Percentiles rank a stretch among this genome's conserved stretches.
Conservation (phyloP, 2,888 invertebrate species). For the Ischnura elegans region DNA sequence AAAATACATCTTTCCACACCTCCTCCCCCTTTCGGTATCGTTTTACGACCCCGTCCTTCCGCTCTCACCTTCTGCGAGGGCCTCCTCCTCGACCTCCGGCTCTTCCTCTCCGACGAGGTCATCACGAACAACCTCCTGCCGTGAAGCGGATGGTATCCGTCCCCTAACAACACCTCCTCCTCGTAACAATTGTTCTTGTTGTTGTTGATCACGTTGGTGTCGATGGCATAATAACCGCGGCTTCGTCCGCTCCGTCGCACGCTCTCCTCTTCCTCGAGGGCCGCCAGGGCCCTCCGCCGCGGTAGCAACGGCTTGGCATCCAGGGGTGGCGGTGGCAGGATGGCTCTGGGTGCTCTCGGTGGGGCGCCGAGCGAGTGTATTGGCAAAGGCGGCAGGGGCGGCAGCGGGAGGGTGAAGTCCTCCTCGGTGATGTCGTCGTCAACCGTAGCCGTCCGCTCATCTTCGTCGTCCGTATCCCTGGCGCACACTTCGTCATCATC, state of each 20-base stretch:
- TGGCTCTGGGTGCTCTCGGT: slow-evolving; percentile 1
- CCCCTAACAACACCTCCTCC: slow-evolving; percentile 56
- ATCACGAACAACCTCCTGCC: slow-evolving; percentile 50
- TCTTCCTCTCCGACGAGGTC: slow-evolving; percentile 59
- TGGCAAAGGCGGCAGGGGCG: slow-evolving; percentile 42
- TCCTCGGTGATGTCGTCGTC: slow-evolving; percentile 45
- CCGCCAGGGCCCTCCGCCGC: slow-evolving; percentile 51
- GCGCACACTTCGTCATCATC: slow-evolving; percentile 54
- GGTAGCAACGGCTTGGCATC: slow-evolving; percentile 56
- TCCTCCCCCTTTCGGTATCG: not conserved
- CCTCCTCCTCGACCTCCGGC: slow-evolving; percentile 60
- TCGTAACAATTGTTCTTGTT: slow-evolving; percentile 60
- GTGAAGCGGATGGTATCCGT: slow-evolving; percentile 55
- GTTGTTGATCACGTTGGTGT: slow-evolving; percentile 62
- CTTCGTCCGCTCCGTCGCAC: slow-evolving; percentile 14
- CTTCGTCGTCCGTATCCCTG: slow-evolving; percentile 48
- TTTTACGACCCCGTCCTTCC: slow-evolving; percentile 43
- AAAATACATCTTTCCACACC: not conserved
- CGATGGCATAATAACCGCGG: slow-evolving; percentile 59
- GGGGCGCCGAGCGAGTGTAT: slow-evolving; percentile 5
- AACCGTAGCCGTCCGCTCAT: slow-evolving; percentile 30
- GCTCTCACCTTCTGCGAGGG: slow-evolving; percentile 59
- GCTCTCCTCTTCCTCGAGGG: slow-evolving; percentile 48
- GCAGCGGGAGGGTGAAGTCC: slow-evolving; percentile 38
- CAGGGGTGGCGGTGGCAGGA: not conserved